Conservation (phyloP, 2,113 vertebrate species). For the Furnarius figulus region DNA sequence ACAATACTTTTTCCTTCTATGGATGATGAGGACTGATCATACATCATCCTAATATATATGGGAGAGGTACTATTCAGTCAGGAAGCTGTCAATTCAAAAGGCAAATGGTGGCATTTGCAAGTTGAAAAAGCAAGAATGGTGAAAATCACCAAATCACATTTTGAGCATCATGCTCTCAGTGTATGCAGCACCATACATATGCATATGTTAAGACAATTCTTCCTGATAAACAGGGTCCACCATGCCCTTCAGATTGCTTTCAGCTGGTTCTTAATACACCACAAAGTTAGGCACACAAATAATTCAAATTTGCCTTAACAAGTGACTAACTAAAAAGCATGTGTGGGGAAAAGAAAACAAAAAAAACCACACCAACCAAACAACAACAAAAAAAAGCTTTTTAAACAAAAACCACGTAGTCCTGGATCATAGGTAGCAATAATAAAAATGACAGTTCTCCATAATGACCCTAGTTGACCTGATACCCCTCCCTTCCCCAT, state of each 20-base stretch:
- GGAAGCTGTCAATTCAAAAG: not conserved
- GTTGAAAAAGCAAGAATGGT: not conserved
- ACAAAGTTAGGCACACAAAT: not conserved
- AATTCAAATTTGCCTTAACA: not conserved
- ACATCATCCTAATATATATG: not conserved
- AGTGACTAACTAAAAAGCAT: not conserved
- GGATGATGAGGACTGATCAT: not conserved
- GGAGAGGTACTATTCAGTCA: not conserved
- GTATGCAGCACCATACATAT: not conserved
- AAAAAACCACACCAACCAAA: not conserved
- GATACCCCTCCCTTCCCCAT: not conserved
- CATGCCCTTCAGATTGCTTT: not conserved
- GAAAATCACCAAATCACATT: not conserved
- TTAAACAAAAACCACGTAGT: not conserved
- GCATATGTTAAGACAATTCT: not conserved
- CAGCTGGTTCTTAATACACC: not conserved
- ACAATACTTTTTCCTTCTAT: not conserved
- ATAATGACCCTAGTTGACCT: not conserved
- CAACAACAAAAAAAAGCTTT: not conserved
- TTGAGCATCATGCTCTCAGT: accelerated
- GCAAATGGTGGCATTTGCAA: not conserved
- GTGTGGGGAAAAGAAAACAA: not conserved
- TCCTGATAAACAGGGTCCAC: not conserved
- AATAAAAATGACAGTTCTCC: not conserved
- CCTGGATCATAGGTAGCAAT: not conserved